phyloP scores from a whole-genome alignment of 1,140 invertebrate genomes.

The Ips nitidus region DNA sequence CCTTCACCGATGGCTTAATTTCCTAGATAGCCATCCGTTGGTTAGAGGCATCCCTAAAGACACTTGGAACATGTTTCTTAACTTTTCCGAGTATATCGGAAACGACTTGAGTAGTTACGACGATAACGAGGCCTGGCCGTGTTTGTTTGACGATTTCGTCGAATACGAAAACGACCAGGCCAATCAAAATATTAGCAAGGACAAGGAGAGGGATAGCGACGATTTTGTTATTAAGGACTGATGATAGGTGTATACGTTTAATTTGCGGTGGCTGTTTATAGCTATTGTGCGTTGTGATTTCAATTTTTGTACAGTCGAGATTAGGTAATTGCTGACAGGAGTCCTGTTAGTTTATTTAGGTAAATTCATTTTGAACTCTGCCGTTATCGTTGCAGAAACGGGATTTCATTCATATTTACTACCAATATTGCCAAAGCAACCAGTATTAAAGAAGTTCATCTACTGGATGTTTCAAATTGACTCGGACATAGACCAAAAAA shows the following conservation, averaged over 20 bases:
- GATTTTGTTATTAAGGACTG: slow-evolving; percentile 37
- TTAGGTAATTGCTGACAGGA: no score
- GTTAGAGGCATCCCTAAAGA: slow-evolving; percentile 90
- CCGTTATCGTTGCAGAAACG: no score
- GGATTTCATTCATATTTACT: no score
- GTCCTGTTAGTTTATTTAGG: no score
- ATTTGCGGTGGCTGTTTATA: slow-evolving; percentile 1
- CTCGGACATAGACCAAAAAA: no score
- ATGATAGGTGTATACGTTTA: slow-evolving; percentile 6
- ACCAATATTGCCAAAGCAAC: no score
- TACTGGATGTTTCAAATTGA: no score
- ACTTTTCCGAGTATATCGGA: slow-evolving; percentile 88
- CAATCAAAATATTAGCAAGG: slow-evolving; percentile 73
- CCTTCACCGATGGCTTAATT: slow-evolving; percentile 81
- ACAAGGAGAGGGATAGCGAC: slow-evolving; percentile 43
- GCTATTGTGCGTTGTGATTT: slow-evolving; percentile 3
- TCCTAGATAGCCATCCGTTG: slow-evolving; percentile 82
- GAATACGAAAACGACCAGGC: slow-evolving; percentile 94
- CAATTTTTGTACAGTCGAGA: neutral
- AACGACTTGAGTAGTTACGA: slow-evolving; percentile 91
- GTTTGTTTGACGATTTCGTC: slow-evolving; percentile 97
- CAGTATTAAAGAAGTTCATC: no score
- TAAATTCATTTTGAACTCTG: no score
- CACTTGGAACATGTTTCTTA: slow-evolving; percentile 98
- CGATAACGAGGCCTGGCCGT: slow-evolving; percentile 96